A percentile compares a stretch with the other conserved stretches of the same genome.
phyloP scores from a whole-genome alignment of 1,140 invertebrate genomes.

The Drosophila kikkawai region DNA sequence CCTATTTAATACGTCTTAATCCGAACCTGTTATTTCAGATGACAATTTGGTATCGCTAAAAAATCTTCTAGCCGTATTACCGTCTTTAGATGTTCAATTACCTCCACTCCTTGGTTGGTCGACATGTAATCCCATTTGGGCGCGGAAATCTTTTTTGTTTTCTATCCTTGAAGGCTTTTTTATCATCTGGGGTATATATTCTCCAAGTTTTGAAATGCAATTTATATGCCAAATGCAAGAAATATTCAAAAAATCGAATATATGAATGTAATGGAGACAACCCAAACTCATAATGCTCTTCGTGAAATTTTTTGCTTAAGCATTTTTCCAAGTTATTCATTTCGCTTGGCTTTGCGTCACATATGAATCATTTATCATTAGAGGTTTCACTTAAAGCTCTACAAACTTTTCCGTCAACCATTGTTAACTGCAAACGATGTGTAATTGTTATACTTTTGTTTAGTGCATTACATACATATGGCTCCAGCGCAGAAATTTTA shows the following conservation, averaged over 20 bases:
- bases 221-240: slow-evolving; percentile 6
- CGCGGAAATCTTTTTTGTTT: neutral
- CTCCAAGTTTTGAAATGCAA: slow-evolving; percentile 5
- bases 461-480: neutral
- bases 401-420: slow-evolving; percentile 12
- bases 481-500: neutral
- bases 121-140: slow-evolving; percentile 3
- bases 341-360: slow-evolving; percentile 3
- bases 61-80: too few species aligned
- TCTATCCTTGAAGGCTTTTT: neutral
- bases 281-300: neutral
- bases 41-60: too few species aligned
- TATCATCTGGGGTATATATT: slow-evolving; percentile 6
- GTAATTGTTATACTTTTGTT: neutral
- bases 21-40: too few species aligned
- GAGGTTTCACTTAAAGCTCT: slow-evolving; percentile 10
- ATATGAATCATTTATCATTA: slow-evolving; percentile 6
- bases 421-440: slow-evolving; percentile 13
- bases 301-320: neutral
- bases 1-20: too few species aligned
- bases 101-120: neutral
- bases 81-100: neutral
- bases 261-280: neutral
- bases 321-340: slow-evolving; percentile 1
- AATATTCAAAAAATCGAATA: slow-evolving; percentile 3